phyloP scores from a whole-genome alignment of 2,888 invertebrate species.

The Ochropleura leucogaster region DNA sequence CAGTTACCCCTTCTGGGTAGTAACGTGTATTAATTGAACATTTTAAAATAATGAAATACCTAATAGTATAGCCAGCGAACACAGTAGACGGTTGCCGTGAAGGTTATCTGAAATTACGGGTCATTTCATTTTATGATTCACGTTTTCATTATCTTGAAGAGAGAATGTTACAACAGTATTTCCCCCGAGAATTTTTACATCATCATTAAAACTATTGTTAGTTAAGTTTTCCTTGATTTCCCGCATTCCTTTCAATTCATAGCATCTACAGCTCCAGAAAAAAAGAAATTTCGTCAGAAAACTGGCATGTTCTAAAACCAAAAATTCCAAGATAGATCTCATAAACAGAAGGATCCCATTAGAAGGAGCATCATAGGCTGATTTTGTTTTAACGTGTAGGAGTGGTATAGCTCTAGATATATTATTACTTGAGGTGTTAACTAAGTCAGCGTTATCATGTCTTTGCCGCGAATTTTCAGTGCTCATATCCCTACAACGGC shows the following conservation, averaged over 20 bases:
- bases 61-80: not conserved
- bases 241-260: constrained; percentile 2
- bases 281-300: not conserved
- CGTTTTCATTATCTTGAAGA: constrained; percentile 42
- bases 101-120: constrained; percentile 49
- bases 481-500: not conserved
- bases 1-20: not conserved
- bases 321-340: not conserved
- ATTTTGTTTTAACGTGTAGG: not conserved
- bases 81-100: constrained; percentile 26
- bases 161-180: constrained; percentile 37
- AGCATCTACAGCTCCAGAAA: not conserved
- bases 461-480: not conserved
- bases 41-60: constrained; percentile 13
- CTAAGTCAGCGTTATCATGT: not conserved
- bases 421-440: not conserved
- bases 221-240: constrained; percentile 1
- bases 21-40: not conserved
- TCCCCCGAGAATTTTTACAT: constrained; percentile 14
- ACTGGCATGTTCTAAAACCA: not conserved
- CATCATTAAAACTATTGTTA: constrained; percentile 12
- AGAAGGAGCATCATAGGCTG: not conserved
- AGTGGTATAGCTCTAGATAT: not conserved
- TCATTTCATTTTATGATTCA: constrained; percentile 57
- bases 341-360: not conserved